Evolutionary conservation across 64 coral and sea anemone species (phyloP).

Genomic region (Pocillopora verrucosa): DNA sequence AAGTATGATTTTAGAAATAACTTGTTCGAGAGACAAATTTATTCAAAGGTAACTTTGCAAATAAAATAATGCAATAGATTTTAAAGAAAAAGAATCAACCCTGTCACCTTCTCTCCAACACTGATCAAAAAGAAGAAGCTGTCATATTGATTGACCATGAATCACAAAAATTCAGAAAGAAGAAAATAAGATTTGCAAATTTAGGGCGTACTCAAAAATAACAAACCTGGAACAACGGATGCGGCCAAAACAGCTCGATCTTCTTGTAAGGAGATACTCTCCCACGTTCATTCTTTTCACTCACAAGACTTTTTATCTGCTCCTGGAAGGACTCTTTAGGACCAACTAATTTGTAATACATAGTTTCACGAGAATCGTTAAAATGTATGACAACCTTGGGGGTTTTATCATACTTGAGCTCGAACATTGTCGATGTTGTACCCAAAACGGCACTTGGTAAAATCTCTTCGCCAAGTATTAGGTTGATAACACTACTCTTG

Average conservation of each 20-base stretch:
- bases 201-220: no score
- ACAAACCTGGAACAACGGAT: slow-evolving; percentile 29
- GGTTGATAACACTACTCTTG: slow-evolving; percentile 23
- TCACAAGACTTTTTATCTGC: slow-evolving; percentile 2
- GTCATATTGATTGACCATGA: background rate
- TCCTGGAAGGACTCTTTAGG: background rate
- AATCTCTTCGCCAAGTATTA: slow-evolving; percentile 15
- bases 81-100: no score
- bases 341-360: background rate
- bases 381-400: background rate
- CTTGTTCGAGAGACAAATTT: no score
- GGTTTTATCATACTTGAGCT: background rate
- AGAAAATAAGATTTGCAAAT: no score
- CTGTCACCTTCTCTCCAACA: no score
- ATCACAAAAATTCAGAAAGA: no score
- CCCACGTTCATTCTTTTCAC: background rate
- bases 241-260: slow-evolving; percentile 42
- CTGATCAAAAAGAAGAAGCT: no score
- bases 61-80: no score
- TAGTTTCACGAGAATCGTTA: background rate
- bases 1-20: no score
- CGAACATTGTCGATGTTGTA: slow-evolving; percentile 9
- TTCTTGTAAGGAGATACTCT: slow-evolving; percentile 28
- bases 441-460: background rate
- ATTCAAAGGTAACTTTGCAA: no score